Percentiles rank a stretch among this genome's conserved stretches.
Conservation (phyloP, 1,140 invertebrate genomes). For the Drosophila pallidifrons region DNA sequence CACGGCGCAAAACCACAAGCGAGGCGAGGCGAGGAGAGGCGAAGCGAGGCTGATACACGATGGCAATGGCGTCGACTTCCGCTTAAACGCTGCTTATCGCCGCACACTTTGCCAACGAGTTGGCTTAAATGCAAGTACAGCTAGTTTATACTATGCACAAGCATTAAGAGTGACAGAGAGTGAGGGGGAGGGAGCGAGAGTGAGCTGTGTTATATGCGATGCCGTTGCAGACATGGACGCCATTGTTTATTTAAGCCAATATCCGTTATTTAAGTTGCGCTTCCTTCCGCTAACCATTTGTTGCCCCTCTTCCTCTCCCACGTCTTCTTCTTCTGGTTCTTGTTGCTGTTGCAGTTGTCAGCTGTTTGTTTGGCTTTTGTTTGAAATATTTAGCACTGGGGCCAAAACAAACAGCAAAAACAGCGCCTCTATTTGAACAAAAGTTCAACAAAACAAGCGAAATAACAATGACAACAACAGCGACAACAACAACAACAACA, state of each 20-base stretch:
- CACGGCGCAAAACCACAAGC: conserved; percentile 49
- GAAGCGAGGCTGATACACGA: neutral
- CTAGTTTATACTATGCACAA: conserved; percentile 20
- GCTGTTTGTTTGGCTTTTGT: conserved; percentile 78
- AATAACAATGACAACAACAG: conserved; percentile 38
- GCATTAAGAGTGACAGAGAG: conserved; percentile 4
- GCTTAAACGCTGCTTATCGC: conserved; percentile 52
- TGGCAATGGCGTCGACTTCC: conserved; percentile 35
- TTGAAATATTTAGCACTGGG: conserved; percentile 75
- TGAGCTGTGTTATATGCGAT: conserved; percentile 16
- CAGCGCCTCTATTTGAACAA: conserved; percentile 67
- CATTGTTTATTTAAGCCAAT: conserved; percentile 83
- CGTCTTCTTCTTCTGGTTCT: conserved; percentile 8
- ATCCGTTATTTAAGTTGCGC: conserved; percentile 82
- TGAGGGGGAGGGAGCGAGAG: conserved; percentile 3
- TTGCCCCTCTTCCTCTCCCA: conserved; percentile 13
- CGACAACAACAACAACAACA: conserved; percentile 13
- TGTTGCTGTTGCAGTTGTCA: conserved; percentile 55
- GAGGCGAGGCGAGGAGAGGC: conserved; percentile 4
- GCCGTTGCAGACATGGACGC: conserved; percentile 48
- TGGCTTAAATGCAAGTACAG: conserved; percentile 38
- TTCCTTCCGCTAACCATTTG: conserved; percentile 77
- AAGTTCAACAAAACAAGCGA: conserved; percentile 61
- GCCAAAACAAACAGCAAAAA: conserved; percentile 65
- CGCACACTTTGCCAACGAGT: conserved; percentile 41